phyloP scores from a whole-genome alignment of 2,797 vertebrate genomes.

The Coregonus suidteri region DNA sequence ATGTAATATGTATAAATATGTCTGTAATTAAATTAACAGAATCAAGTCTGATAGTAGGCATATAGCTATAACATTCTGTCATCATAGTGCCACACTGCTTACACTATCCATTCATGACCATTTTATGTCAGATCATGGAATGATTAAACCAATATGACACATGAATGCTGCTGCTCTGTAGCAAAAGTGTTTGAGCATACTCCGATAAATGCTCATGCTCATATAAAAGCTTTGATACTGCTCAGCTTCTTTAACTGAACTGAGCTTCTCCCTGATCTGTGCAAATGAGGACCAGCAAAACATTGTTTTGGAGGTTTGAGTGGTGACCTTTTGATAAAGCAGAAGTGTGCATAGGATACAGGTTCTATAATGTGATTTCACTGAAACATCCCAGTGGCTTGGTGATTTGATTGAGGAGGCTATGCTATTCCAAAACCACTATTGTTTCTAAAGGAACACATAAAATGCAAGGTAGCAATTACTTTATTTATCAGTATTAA shows the following conservation, averaged over 20 bases:
- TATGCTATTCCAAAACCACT: neutral
- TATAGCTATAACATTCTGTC: neutral
- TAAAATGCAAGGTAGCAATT: neutral
- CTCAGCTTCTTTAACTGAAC: neutral
- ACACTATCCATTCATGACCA: neutral
- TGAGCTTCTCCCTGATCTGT: constrained; percentile 1
- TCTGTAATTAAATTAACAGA: neutral
- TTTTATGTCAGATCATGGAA: neutral
- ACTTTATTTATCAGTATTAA: neutral
- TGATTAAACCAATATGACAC: neutral
- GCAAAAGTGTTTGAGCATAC: neutral
- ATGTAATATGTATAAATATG: neutral
- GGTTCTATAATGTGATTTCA: neutral
- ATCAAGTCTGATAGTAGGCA: neutral
- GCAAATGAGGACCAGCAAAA: neutral
- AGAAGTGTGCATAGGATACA: neutral
- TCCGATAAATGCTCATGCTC: neutral
- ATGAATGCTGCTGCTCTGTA: neutral
- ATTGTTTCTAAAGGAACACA: neutral
- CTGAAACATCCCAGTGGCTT: neutral
- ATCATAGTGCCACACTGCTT: neutral
- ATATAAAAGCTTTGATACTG: neutral
- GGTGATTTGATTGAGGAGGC: neutral
- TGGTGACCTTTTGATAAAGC: constrained; percentile 6
- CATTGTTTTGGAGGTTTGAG: neutral